Percentiles rank a stretch among this genome's conserved stretches.
Evolutionary conservation across 2,888 invertebrate species (phyloP).

Genomic region (Periphyllus acericola): DNA sequence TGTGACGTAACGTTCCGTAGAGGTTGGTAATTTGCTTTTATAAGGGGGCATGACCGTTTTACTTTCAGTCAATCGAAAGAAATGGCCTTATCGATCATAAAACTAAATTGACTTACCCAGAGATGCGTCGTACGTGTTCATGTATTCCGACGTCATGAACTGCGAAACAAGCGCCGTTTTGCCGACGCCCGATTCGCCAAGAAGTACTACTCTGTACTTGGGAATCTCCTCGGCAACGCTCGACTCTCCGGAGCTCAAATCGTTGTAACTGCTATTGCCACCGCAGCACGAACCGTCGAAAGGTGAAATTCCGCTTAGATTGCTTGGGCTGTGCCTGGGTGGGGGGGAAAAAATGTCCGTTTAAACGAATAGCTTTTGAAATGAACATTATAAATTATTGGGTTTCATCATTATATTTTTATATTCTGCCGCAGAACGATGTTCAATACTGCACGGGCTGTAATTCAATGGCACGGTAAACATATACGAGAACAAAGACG

Average conservation of each 20-base stretch:
- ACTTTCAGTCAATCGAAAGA: too few species aligned
- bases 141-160: conserved; percentile 95
- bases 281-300: conserved; percentile 89
- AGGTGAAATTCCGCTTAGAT: conserved; percentile 76
- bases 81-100: too few species aligned
- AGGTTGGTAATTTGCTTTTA: too few species aligned
- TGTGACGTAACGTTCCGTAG: too few species aligned
- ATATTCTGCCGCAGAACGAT: not conserved
- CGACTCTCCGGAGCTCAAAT: conserved; percentile 75
- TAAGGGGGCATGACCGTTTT: too few species aligned
- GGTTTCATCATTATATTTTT: not conserved
- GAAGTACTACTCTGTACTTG: conserved; percentile 70
- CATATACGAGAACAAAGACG: not conserved
- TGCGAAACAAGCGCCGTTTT: conserved; percentile 91
- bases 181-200: conserved; percentile 84
- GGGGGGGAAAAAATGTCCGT: not conserved
- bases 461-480: not conserved
- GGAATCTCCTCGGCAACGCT: conserved; percentile 74
- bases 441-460: not conserved
- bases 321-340: conserved; percentile 70
- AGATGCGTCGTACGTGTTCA: conserved; percentile 93
- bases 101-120: conserved; percentile 73
- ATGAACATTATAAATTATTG: not conserved
- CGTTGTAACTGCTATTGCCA: conserved; percentile 75
- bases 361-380: not conserved